Conservation (phyloP, 2,113 vertebrate genomes). For the Channa maculata region DNA sequence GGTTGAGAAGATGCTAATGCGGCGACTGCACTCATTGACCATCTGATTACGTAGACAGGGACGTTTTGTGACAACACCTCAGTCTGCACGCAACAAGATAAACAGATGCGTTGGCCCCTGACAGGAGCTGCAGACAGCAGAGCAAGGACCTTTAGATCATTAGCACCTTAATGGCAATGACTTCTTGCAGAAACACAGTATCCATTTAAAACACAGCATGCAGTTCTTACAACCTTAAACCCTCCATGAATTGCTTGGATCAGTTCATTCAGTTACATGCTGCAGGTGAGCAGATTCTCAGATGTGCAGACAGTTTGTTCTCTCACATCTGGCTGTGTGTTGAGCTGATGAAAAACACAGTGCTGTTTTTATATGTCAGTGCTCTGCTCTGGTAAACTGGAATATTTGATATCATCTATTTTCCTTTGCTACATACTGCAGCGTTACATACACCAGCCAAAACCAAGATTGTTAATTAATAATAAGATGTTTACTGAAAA, state of each 20-base stretch:
- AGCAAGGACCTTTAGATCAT: neutral
- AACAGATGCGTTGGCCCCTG: slow-evolving; percentile 15
- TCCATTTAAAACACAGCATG: no score
- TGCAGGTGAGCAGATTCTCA: no score
- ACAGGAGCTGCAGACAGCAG: slow-evolving; percentile 1
- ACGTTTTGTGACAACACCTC: neutral
- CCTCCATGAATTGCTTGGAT: no score
- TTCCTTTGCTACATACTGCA: slow-evolving; percentile 26
- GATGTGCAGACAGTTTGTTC: slow-evolving; percentile 47
- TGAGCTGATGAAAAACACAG: slow-evolving; percentile 60
- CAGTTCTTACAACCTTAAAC: no score
- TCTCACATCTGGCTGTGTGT: slow-evolving; percentile 65
- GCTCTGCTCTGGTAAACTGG: slow-evolving; percentile 46
- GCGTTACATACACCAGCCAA: neutral
- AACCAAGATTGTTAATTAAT: neutral
- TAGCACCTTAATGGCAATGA: no score
- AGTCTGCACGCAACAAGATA: neutral
- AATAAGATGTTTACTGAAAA: neutral
- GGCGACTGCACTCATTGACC: neutral
- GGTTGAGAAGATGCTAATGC: neutral
- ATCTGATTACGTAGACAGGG: neutral
- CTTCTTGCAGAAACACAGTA: no score
- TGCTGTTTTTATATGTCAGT: slow-evolving; percentile 58
- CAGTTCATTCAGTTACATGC: no score
- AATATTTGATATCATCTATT: slow-evolving; percentile 58